Conservation (phyloP, 2,113 vertebrate species). For the Eulemur macaco region DNA sequence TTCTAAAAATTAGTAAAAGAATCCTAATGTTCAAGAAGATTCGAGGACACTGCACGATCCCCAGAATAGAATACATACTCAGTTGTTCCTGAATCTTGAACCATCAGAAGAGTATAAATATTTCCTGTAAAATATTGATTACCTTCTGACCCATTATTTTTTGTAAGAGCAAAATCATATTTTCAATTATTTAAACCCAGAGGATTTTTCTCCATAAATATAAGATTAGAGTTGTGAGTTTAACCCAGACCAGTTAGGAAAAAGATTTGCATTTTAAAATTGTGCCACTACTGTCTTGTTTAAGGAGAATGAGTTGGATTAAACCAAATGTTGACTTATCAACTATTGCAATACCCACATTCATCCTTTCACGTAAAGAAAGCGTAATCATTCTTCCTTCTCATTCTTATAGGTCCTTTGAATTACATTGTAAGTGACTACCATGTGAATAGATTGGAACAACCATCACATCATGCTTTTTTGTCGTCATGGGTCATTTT, state of each 20-base stretch:
- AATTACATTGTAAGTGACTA: background rate
- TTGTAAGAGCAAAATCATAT: background rate
- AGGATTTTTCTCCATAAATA: background rate
- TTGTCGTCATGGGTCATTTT: slow-evolving; percentile 14
- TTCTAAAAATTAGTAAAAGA: slow-evolving; percentile 55
- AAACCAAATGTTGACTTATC: background rate
- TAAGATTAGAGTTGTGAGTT: background rate
- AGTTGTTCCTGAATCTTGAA: slow-evolving; percentile 12
- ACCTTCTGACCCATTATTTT: background rate
- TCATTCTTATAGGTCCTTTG: background rate
- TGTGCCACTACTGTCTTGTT: background rate
- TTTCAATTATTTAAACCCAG: background rate
- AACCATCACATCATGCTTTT: background rate
- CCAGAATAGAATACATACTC: background rate
- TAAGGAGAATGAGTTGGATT: background rate
- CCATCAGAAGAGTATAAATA: slow-evolving; percentile 36
- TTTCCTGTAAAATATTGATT: background rate
- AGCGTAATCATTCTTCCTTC: background rate
- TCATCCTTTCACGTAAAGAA: background rate
- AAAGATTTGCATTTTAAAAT: background rate
- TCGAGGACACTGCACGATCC: background rate
- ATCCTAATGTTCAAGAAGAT: slow-evolving; percentile 24
- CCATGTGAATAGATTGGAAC: background rate
- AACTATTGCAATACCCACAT: background rate
- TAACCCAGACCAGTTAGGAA: background rate